Percentiles rank a stretch among this genome's conserved stretches.
Evolutionary conservation across 2,888 invertebrate species (phyloP).

Genomic region (Teinopalpus imperialis): DNA sequence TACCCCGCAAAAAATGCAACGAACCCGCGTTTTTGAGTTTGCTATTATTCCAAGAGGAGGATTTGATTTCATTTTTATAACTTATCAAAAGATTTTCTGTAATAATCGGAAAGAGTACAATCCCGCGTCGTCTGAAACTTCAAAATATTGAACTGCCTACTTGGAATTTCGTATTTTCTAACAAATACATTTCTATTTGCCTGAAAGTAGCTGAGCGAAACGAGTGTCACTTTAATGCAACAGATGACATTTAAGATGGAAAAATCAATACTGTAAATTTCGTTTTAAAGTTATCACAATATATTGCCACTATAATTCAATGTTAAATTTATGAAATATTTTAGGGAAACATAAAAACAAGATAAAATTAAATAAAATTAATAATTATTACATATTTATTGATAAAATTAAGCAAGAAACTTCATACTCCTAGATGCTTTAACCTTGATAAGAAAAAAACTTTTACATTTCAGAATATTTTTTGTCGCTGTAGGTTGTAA

Average conservation of each 20-base stretch:
- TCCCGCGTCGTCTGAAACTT: conserved; percentile 6
- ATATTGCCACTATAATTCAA: background rate
- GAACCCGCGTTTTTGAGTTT: conserved; percentile 57
- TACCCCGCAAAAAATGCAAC: conserved; percentile 61
- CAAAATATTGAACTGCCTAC: conserved; percentile 22
- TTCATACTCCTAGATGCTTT: too few species aligned
- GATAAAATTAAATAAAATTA: too few species aligned
- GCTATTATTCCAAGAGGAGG: conserved; percentile 52
- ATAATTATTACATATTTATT: too few species aligned
- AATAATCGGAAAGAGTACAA: conserved; percentile 4
- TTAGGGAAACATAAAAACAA: too few species aligned
- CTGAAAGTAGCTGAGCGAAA: conserved; percentile 4
- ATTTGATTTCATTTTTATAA: conserved; percentile 55
- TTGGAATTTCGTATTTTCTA: conserved; percentile 31
- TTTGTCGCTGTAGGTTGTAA: too few species aligned
- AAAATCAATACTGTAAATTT: conserved; percentile 11
- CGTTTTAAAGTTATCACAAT: too few species aligned
- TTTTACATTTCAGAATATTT: too few species aligned
- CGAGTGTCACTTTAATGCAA: background rate
- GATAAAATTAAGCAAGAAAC: too few species aligned
- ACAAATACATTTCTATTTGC: conserved; percentile 26
- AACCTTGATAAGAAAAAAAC: too few species aligned
- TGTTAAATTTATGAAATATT: too few species aligned
- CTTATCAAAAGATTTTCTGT: background rate
- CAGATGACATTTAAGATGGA: background rate